Base-by-base conservation (phyloP, 2,113 vertebrate species). In the Thinocorus orbignyianus region DNA sequence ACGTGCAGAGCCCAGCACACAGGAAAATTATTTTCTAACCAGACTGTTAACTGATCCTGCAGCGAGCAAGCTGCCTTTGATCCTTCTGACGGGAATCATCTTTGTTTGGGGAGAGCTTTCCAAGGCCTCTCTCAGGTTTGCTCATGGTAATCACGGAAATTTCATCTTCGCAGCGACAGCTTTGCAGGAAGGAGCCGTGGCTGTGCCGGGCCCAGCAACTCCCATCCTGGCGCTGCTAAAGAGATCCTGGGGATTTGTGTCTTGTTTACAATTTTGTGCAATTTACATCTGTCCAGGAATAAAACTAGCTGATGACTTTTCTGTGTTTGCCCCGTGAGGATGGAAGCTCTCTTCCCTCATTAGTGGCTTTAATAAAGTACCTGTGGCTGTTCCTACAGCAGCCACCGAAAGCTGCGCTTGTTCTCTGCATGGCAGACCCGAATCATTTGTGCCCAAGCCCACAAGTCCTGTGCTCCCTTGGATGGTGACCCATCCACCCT, bases 271-370 rank as follows among this genome's bases (percentile, higher is more conserved):
- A 2, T 80, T 79, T 48, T 85, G 48, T 69, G 64, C 69, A 66
- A 9, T 70, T 93, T 79, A 44, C 41, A 73, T 48, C 73, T 94
- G 49, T 61, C 70, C 42, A 70, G 70, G 58, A 73, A 55, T 68
- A 70, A 88, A 88, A 81, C 25, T 58, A 81, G 48, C 61, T 81
- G 81, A 51, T 94, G 80, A 14, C 24, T 91, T 95, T 57, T 60
- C 60, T 68, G 13, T 42, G 44, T 39, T 80, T 72, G 51, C 25
- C 49, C 24, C 18, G 6, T 72, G 78, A 90, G 52, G 31, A 55
- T 33, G 17, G 61, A 69, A 61, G 35, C 39, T 81, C 22, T 69
- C 83, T 68, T 86, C 41, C 65, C 23, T 79, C 46, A 6, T 95
- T 84, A 74, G 24, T 49, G 48, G 28, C 79, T 95, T 83, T 88